Conservation (phyloP, 1,140 invertebrate species). For the Papilio xuthus region DNA sequence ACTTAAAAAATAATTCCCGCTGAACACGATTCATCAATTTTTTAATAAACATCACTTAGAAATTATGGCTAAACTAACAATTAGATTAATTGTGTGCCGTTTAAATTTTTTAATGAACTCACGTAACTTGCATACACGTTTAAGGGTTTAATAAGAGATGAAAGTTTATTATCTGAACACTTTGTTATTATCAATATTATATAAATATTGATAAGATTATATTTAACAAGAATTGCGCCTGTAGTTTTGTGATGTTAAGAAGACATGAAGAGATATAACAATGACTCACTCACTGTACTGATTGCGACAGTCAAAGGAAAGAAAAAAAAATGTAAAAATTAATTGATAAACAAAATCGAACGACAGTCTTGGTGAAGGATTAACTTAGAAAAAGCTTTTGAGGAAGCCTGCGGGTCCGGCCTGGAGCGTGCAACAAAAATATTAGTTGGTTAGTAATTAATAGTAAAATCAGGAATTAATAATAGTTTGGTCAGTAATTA, state of each 20-base stretch:
- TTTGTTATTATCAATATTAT: conserved; percentile 75
- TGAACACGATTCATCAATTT: conserved; percentile 75
- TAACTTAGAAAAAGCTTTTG: conserved; percentile 93
- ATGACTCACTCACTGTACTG: conserved; percentile 64
- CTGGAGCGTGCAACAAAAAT: conserved; percentile 78
- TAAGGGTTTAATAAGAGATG: conserved; percentile 63
- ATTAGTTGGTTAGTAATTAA: conserved; percentile 60
- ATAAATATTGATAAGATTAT: conserved; percentile 70
- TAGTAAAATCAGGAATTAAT: conserved; percentile 19
- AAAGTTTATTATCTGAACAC: conserved; percentile 77
- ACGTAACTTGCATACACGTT: conserved; percentile 61
- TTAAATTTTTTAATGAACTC: conserved; percentile 61
- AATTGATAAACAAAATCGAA: conserved; percentile 75
- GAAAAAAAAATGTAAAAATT: conserved; percentile 60
- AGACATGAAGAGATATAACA: conserved; percentile 65
- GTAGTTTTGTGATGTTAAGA: conserved; percentile 68
- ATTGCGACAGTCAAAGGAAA: conserved; percentile 71
- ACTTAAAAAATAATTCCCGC: conserved; percentile 78
- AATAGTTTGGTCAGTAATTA: conserved; percentile 11
- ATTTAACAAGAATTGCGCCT: conserved; percentile 71
- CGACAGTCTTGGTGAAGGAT: conserved; percentile 78
- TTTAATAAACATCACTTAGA: conserved; percentile 76
- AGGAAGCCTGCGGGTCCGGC: conserved; percentile 93
- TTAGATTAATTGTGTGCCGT: conserved; percentile 77
- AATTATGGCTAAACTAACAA: conserved; percentile 77